A percentile compares a stretch with the other conserved stretches of the same genome.
These are phyloP conservation scores for Acanthiza pusilla DNA, from an alignment of 2,797 vertebrate genomes.

Conservation along the genomic window DNA sequence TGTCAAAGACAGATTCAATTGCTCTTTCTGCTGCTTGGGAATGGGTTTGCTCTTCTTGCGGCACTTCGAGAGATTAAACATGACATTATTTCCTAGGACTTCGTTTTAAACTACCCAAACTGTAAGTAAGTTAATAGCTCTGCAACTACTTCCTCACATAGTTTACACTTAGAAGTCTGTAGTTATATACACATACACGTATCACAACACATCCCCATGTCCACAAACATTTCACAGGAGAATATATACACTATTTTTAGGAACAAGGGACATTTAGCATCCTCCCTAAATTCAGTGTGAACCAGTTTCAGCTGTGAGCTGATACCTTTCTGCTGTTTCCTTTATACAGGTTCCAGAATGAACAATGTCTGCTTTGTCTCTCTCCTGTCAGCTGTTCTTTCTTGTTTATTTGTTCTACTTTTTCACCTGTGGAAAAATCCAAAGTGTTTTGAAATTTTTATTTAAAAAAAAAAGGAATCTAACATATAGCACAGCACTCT, in stretches of 20 bases:
- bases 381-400: background rate
- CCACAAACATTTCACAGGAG: background rate
- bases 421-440: constrained; percentile 23
- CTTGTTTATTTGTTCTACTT: constrained; percentile 18
- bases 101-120: background rate
- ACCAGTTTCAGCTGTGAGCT: background rate
- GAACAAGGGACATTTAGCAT: background rate
- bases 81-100: background rate
- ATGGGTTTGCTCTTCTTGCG: background rate
- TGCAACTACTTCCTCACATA: background rate
- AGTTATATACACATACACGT: background rate
- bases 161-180: background rate
- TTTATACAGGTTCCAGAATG: background rate
- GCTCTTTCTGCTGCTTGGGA: constrained; percentile 9
- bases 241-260: background rate
- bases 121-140: background rate
- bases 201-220: background rate
- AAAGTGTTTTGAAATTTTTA: background rate
- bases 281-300: background rate
- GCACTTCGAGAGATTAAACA: background rate
- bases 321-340: constrained; percentile 18
- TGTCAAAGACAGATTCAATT: constrained; percentile 24
- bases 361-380: background rate
- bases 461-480: background rate
- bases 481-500: background rate